These are phyloP conservation scores for Falco naumanni DNA, from an alignment of 2,797 vertebrate species.

Conservation along the genomic window DNA sequence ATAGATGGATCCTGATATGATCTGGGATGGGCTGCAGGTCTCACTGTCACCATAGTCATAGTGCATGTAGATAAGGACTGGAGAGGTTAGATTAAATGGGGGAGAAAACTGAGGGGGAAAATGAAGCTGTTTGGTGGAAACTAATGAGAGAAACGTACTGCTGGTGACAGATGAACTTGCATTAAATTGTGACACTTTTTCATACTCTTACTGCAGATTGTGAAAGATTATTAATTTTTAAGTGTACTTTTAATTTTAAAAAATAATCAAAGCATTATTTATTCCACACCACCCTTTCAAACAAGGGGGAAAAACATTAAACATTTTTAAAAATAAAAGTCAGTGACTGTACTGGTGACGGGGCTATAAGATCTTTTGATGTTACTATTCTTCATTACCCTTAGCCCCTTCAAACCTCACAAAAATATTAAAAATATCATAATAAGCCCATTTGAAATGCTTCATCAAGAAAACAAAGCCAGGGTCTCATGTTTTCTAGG, in stretches of 20 bases:
- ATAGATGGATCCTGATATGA: neutral
- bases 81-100: neutral
- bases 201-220: neutral
- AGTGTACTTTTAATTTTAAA: neutral
- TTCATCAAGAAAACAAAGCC: neutral
- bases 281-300: neutral
- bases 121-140: neutral
- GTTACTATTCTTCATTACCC: neutral
- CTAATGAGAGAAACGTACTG: neutral
- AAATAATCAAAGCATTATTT: neutral
- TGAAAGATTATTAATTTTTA: neutral
- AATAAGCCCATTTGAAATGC: neutral
- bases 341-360: neutral
- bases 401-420: neutral
- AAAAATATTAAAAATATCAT: neutral
- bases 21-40: neutral
- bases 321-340: neutral
- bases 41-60: neutral
- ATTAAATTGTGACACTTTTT: neutral
- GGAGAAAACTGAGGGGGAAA: neutral
- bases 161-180: neutral
- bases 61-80: rapidly evolving
- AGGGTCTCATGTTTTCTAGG: neutral
- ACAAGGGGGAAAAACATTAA: rapidly evolving
- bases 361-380: neutral